Evolutionary conservation across 2,113 vertebrate species (phyloP).

Genomic region (Cochlearius cochlearius): DNA sequence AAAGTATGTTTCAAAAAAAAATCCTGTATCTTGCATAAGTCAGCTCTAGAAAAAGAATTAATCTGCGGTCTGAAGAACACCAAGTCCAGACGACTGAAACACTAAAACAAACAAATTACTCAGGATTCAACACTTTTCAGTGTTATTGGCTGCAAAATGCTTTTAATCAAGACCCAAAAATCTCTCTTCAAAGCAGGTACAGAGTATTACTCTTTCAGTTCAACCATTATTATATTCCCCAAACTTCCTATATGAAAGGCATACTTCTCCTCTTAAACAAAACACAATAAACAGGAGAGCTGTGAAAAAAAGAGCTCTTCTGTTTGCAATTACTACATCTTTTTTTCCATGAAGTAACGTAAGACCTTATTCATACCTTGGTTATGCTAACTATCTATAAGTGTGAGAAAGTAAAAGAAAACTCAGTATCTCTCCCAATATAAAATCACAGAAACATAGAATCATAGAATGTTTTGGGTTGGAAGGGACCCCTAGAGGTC

Average conservation of each 20-base stretch:
- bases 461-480: too few species aligned
- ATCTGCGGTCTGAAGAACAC: background rate
- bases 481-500: too few species aligned
- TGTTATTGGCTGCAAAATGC: background rate
- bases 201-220: background rate
- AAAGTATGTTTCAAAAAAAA: background rate
- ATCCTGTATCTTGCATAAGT: background rate
- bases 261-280: background rate
- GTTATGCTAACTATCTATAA: background rate
- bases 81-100: background rate
- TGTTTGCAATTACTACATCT: background rate
- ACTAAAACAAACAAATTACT: background rate
- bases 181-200: background rate
- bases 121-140: background rate
- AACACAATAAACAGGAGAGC: background rate
- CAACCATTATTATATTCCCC: background rate
- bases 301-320: background rate
- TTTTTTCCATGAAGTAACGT: background rate
- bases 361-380: background rate
- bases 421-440: background rate
- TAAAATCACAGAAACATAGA: too few species aligned
- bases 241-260: background rate
- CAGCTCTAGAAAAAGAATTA: background rate
- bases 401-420: background rate
- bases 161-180: background rate